Conservation (phyloP, 1,140 invertebrate species). For the Monochamus saltuarius region DNA sequence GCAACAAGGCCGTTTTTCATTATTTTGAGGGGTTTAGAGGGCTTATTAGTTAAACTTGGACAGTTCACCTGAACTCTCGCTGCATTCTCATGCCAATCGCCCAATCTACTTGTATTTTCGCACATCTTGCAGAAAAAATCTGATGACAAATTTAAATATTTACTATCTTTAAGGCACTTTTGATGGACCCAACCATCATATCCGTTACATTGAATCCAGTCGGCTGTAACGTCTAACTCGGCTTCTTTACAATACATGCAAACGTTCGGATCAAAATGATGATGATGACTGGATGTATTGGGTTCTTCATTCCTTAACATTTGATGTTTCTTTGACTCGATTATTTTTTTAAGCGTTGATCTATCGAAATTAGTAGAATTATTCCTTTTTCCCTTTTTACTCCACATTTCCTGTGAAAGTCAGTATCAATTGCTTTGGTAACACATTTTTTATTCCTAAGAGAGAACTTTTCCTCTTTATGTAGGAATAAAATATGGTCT, state of each 20-base stretch:
- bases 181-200: background rate
- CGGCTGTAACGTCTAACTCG: constrained; percentile 2
- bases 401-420: background rate
- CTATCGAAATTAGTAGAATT: background rate
- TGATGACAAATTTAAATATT: no score
- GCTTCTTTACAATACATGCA: constrained; percentile 1
- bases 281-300: no score
- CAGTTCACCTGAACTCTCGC: no score
- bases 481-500: constrained; percentile 1
- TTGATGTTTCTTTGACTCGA: background rate
- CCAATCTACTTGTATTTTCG: no score
- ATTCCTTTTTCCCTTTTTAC: background rate
- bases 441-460: constrained; percentile 1
- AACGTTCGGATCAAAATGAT: background rate
- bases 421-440: background rate
- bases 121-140: no score
- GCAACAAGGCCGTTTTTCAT: no score
- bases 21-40: no score
- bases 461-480: constrained; percentile 5
- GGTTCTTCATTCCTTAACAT: no score
- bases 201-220: background rate
- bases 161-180: no score
- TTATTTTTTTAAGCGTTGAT: background rate
- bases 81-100: no score
- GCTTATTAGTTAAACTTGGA: no score